Percentiles rank a stretch among this genome's conserved stretches.
Evolutionary conservation across 2,113 vertebrate genomes (phyloP).

Genomic region (Pedetes capensis): DNA sequence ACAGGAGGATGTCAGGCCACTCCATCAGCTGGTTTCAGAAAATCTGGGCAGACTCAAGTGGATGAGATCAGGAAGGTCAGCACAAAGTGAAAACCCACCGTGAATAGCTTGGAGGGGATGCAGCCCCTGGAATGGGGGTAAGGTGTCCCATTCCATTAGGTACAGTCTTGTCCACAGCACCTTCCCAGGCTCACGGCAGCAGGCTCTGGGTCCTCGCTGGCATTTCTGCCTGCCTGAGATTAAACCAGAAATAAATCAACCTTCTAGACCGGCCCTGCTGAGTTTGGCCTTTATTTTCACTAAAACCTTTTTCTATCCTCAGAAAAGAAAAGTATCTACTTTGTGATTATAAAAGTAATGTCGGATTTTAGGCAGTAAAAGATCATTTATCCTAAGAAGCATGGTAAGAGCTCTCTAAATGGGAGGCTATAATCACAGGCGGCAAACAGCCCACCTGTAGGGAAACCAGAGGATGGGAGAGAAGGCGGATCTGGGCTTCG

Average conservation of each 20-base stretch:
- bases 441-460: neutral
- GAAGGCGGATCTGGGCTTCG: neutral
- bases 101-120: neutral
- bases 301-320: neutral
- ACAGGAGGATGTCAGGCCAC: no score
- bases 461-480: neutral
- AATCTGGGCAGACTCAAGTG: neutral
- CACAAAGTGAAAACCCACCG: neutral
- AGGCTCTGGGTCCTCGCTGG: neutral
- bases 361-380: neutral
- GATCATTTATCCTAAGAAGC: neutral
- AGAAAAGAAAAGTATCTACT: neutral
- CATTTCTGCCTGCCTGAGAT: neutral
- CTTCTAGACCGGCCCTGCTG: neutral
- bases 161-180: neutral
- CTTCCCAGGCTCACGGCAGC: neutral
- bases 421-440: neutral
- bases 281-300: conserved; percentile 11
- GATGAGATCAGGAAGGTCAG: neutral
- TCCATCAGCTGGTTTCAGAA: neutral
- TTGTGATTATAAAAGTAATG: conserved; percentile 3
- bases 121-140: neutral
- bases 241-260: neutral
- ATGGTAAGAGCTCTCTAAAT: neutral
- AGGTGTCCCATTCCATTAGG: neutral